Evolutionary conservation across 2,113 vertebrate genomes (phyloP).

Genomic region (Aleadryas rufinucha): DNA sequence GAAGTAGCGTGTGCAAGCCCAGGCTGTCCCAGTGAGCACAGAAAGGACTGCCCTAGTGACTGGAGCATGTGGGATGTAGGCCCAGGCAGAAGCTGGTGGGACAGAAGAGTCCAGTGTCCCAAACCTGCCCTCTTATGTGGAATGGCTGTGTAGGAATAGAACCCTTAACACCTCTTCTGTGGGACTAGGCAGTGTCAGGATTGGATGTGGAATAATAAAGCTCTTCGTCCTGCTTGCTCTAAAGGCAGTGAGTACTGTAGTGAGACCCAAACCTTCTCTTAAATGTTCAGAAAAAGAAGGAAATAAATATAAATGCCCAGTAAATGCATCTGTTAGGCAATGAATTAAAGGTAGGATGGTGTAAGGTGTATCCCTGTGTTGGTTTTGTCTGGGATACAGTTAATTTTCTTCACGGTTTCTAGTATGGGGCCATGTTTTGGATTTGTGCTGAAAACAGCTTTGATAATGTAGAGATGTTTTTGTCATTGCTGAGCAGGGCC

Average conservation of each 20-base stretch:
- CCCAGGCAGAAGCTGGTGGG: background rate
- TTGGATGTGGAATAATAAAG: background rate
- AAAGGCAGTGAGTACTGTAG: background rate
- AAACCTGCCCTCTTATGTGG: background rate
- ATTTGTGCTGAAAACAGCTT: background rate
- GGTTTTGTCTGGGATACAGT: background rate
- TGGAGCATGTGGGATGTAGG: background rate
- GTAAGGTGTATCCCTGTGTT: background rate
- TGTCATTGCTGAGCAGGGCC: background rate
- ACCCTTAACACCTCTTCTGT: background rate
- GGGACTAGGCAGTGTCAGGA: background rate
- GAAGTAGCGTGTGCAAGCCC: background rate
- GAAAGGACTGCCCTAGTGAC: background rate
- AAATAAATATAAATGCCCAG: background rate
- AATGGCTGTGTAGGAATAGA: background rate
- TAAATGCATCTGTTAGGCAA: background rate
- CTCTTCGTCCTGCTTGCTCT: background rate
- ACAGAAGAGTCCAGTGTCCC: background rate
- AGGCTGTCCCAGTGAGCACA: fast-evolving
- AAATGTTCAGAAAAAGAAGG: background rate
- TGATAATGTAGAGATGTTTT: background rate
- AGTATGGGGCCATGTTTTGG: background rate
- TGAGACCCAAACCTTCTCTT: background rate
- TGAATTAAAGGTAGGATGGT: background rate
- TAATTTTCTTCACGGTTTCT: background rate